These are phyloP conservation scores for Sorex araneus DNA, from an alignment of 2,113 vertebrate genomes.

Conservation along the genomic window DNA sequence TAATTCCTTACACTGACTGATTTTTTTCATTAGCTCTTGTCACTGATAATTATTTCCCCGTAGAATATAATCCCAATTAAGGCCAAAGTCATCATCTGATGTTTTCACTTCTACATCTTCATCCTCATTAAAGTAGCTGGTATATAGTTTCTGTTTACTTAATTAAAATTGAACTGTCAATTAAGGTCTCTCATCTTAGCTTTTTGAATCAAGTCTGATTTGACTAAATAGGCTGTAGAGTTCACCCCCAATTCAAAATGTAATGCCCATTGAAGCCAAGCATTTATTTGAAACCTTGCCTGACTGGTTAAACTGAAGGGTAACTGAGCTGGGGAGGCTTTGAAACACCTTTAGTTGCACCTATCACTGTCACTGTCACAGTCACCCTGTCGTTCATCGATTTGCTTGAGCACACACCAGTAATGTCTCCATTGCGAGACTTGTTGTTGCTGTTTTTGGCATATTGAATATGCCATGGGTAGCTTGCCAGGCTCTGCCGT, in stretches of 20 bases:
- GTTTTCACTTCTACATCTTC: not conserved
- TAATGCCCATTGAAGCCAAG: not conserved
- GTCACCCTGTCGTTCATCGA: too few species aligned
- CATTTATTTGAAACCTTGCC: not conserved
- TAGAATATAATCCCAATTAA: not conserved
- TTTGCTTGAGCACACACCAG: too few species aligned
- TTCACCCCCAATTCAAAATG: accelerated
- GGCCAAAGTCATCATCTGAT: too few species aligned
- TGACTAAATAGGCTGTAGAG: not conserved
- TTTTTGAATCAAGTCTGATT: not conserved
- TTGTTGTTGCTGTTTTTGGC: too few species aligned
- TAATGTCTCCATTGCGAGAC: too few species aligned
- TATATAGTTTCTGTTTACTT: not conserved
- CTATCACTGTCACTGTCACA: too few species aligned
- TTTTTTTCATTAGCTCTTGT: too few species aligned
- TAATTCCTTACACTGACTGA: not conserved
- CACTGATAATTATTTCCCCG: not conserved
- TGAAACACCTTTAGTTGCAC: too few species aligned
- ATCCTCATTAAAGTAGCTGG: not conserved
- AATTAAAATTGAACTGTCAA: not conserved
- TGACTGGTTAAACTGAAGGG: too few species aligned
- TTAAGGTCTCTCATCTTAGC: not conserved
- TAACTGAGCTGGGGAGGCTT: too few species aligned
- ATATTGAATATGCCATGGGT: too few species aligned
- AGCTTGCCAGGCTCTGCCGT: too few species aligned